phyloP scores from a whole-genome alignment of 2,888 invertebrate genomes.

The Xestia sexstrigata region DNA sequence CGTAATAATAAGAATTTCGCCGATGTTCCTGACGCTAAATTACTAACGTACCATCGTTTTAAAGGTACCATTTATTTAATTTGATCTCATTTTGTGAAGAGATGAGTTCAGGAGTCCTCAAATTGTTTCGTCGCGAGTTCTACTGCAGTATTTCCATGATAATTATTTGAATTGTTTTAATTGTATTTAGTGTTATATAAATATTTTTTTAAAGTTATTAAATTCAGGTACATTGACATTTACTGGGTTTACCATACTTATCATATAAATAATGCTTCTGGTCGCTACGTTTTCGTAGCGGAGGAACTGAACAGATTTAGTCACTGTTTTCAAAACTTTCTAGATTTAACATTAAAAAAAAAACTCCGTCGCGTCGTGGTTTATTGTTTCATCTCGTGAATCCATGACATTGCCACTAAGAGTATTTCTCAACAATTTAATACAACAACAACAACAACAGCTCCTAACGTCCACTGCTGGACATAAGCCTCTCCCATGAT shows the following conservation, averaged over 20 bases:
- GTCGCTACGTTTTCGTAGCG: not conserved
- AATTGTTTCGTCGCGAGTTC: conserved; percentile 39
- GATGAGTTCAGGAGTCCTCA: conserved; percentile 34
- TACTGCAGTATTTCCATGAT: conserved; percentile 27
- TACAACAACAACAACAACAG: too few species aligned
- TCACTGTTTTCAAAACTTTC: not conserved
- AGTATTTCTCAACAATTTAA: not conserved
- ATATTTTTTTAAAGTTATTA: not conserved
- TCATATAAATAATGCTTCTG: not conserved
- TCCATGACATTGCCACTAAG: not conserved
- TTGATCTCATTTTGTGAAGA: conserved; percentile 41
- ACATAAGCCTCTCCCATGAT: too few species aligned
- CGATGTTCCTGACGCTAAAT: not conserved
- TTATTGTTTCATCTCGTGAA: not conserved
- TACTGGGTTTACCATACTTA: not conserved
- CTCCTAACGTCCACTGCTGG: too few species aligned
- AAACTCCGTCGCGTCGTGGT: not conserved
- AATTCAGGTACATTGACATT: not conserved
- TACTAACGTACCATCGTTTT: conserved; percentile 23
- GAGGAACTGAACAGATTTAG: not conserved
- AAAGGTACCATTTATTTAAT: conserved; percentile 43
- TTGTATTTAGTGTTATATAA: not conserved
- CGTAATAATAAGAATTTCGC: conserved; percentile 4
- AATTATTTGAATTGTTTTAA: conserved; percentile 37
- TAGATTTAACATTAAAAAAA: not conserved